Base-by-base conservation (phyloP, 2,888 invertebrate species). In the Unio pictorum region DNA sequence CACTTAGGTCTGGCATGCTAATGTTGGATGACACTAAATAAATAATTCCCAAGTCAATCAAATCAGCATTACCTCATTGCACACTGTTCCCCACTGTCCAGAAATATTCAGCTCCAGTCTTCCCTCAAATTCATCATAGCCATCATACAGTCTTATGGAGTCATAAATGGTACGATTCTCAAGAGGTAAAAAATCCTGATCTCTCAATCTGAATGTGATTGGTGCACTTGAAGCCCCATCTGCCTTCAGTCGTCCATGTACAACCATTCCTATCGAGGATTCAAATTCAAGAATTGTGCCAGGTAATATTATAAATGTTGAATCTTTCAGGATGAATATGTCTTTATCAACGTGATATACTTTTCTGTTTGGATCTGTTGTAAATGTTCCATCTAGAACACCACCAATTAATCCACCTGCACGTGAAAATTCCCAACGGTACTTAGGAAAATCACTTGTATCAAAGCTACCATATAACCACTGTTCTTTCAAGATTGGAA, bases 1-100 rank as follows among this genome's bases (percentile, higher is more conserved):
- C 45, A 45, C 45, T 45, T 11, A 45, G 45, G 45, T 15, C 15
- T 45, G 34, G 34, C 8, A 45, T 0, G 15, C 11, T 45, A 45
- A 45, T 15, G 11, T 45, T 11, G 3, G 15, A 0, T 45, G 15
- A 15, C 15, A 2, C 15, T 45, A 45, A 1, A 11, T 45, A 45
- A 11, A 45, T 45, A 45, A 45, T 45, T 45, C 1, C 45, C 45
- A 26, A 23, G 30, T 20, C 18, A 20, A 28, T 61, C 30, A 20
- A 0, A 61, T 61, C 23, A 23, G 28, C n/a, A 34, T 28, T 75
- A 89, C 90, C 82, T 87, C 96, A 90, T 96, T 96, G 88, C 99
- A 99, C 0, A 99, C 96, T 0, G 98, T 98, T 56, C 99, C 99
- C 99, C 99, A 99, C 88, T 94, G 93, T 0, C 94, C 94, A 72